Base-by-base conservation (phyloP, 2,113 vertebrate species). In the Cathartes aura region DNA sequence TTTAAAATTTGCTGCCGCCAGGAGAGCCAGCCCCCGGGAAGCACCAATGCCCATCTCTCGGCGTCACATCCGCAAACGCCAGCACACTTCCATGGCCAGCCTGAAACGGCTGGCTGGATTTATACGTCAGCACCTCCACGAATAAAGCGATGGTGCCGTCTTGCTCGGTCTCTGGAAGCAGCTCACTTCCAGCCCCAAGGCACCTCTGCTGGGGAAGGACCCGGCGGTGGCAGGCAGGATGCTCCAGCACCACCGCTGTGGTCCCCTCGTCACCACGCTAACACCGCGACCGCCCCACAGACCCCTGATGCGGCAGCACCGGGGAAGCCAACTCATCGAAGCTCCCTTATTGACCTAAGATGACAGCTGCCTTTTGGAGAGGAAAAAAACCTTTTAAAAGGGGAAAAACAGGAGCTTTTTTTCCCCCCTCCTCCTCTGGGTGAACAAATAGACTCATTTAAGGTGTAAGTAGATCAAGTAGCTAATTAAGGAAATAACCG, bases 401-500 rank as follows among this genome's bases (percentile, higher is more conserved):
- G 30, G 29, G 52, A 70, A 94, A 90, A 94, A 29, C 30, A 71
- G 47, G 5, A 85, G 38, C 7, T 24, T 71, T 52, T 71, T 21
- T 34, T 30, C 71, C 19, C 0, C 4, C 8, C 7, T n/a, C n/a
- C 26, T 63, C 48, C 64, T 81, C 89, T 43, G 27, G 17, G 56
- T 75, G 64, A 90, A 86, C 48, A 79, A 72, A 68, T 29, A 92
- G 62, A 89, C 48, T 95, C 45, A 81, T 74, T 96, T 73, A 95
- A 93, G 73, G 90, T 78, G 38, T 72, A 89, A 96, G 92, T 22
- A 90, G 75, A 97, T 97, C 90, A 96, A 91, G 91, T 56, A 94
- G 91, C 85, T 97, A 95, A 90, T 91, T 74, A 93, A 97, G 94
- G 92, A 97, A 97, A 88, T 56, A 88, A 90, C 91, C 5, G 0